Base-by-base conservation (phyloP, 2,888 invertebrate species). In the Coleophora flavipennella region DNA sequence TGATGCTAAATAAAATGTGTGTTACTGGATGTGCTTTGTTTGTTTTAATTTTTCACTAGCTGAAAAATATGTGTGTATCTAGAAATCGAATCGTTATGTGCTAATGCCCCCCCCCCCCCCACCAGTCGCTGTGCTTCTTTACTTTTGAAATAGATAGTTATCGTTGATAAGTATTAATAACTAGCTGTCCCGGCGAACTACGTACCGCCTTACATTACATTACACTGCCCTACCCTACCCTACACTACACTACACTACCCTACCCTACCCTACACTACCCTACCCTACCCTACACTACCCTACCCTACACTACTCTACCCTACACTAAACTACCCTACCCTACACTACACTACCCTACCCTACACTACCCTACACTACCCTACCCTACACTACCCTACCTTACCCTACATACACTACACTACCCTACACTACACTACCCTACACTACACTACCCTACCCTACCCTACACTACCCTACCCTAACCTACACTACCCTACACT, bases 1-100 rank as follows among this genome's bases (percentile, higher is more conserved):
- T 38, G 54, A 51, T 47, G 34, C 45, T 42, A 44, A 40, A 13
- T 25, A 32, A 8, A 20, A 25, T 2, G 1, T 27, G 28, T 31
- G 38, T 29, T 38, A 36, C 34, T 39, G 33, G 42, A 36, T 40
- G 35, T 55, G 44, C 6, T 6, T 20, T 20, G 6, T 20, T 20
- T 20, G 3, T 20, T 20, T 20, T 20, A 20, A 4, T 20, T 20
- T 20, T 20, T 20, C 3, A 20, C 3, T 20, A 3, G 20, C 6
- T 20, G n/a, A n/a, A n/a, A n/a, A n/a, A n/a, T n/a, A n/a, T n/a
- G n/a, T n/a, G n/a, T n/a, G n/a, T n/a, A n/a, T n/a, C n/a, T n/a
- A n/a, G n/a, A n/a, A n/a, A n/a, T n/a, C n/a, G n/a, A n/a, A n/a
- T n/a, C n/a, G n/a, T n/a, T n/a, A n/a, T n/a, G n/a, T n/a, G n/a